Evolutionary conservation across 2,797 vertebrate species (phyloP).

Genomic region (Gambelia wislizenii): DNA sequence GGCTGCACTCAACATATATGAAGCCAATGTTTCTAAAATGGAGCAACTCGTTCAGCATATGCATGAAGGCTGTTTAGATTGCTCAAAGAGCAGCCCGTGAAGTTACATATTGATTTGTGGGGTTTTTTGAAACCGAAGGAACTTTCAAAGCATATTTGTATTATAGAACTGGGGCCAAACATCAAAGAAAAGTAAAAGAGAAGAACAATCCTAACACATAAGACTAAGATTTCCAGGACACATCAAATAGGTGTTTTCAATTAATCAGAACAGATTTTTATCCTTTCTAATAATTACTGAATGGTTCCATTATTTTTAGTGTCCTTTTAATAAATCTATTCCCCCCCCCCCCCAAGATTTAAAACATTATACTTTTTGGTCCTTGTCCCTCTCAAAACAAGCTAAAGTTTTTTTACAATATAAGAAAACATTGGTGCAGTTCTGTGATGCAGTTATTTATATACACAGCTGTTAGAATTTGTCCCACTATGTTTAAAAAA

Average conservation of each 20-base stretch:
- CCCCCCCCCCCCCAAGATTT: neutral
- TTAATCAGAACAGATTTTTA: neutral
- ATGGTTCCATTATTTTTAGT: neutral
- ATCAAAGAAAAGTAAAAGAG: neutral
- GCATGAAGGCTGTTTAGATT: neutral
- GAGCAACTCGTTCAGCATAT: neutral
- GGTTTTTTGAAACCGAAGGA: neutral
- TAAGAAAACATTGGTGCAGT: neutral
- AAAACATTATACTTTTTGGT: neutral
- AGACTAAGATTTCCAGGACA: neutral
- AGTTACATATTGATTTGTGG: neutral
- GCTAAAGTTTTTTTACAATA: neutral
- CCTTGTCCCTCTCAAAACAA: neutral
- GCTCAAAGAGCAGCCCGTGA: neutral
- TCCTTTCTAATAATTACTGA: neutral
- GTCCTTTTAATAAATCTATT: neutral
- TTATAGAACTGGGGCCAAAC: neutral
- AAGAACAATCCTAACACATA: neutral
- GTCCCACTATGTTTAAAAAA: neutral
- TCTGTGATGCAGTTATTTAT: neutral
- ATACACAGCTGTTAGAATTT: neutral
- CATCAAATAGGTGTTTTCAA: neutral
- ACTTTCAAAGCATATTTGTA: neutral
- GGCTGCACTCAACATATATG: neutral
- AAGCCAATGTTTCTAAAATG: neutral